Conservation (phyloP, 2,113 vertebrate genomes). For the Octodon degus region DNA sequence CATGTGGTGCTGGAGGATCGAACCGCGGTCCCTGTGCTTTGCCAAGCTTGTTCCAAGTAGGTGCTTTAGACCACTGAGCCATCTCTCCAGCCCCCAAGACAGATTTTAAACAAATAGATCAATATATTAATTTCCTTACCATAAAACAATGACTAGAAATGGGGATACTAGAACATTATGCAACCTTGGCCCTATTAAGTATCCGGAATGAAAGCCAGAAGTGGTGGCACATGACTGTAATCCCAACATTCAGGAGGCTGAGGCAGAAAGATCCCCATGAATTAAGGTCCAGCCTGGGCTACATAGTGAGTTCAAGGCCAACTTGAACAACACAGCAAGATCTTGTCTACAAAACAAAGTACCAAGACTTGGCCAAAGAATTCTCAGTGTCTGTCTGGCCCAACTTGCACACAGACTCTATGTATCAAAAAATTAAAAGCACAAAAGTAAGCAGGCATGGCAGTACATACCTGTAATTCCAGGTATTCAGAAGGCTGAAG, state of each 20-base stretch:
- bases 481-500: neutral
- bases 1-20: too few species aligned
- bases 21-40: too few species aligned
- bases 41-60: too few species aligned
- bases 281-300: neutral
- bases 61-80: too few species aligned
- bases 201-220: neutral
- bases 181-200: neutral
- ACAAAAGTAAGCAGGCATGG: neutral
- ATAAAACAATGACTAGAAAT: neutral
- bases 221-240: neutral
- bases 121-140: neutral
- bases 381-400: neutral
- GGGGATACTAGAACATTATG: neutral
- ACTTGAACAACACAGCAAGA: neutral
- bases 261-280: neutral
- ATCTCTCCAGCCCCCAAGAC: too few species aligned
- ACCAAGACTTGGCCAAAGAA: neutral
- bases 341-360: neutral
- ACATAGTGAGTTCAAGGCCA: neutral
- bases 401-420: neutral
- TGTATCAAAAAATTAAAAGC: neutral
- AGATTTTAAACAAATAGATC: neutral
- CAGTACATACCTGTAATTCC: neutral
- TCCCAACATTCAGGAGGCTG: neutral